Evolutionary conservation across 2,113 vertebrate species (phyloP).

Genomic region (Osmerus eperlanus): DNA sequence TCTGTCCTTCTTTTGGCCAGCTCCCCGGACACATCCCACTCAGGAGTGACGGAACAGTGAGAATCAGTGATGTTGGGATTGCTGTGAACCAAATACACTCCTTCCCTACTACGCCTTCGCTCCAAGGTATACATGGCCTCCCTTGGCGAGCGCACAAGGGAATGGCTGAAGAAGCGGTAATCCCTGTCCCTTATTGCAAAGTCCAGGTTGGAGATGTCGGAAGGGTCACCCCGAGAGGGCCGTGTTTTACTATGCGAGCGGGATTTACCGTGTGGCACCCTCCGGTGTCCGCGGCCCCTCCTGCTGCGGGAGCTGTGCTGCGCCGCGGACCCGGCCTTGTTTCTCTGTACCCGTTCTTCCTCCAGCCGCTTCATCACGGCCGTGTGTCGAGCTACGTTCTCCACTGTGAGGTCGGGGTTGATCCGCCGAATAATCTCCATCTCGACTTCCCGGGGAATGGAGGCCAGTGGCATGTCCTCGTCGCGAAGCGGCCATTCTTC

Average conservation of each 20-base stretch:
- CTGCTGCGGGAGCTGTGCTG: constrained; percentile 93
- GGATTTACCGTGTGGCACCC: constrained; percentile 89
- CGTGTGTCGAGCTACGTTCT: constrained; percentile 96
- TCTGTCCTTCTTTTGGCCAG: constrained; percentile 95
- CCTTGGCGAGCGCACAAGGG: constrained; percentile 84
- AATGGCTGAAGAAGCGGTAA: constrained; percentile 90
- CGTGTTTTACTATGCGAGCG: constrained; percentile 96
- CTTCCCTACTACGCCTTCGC: constrained; percentile 84
- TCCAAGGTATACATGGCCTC: constrained; percentile 95
- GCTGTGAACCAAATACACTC: constrained; percentile 91
- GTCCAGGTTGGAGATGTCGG: constrained; percentile 93
- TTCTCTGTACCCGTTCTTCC: constrained; percentile 93
- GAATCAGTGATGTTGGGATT: constrained; percentile 91
- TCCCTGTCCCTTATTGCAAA: constrained; percentile 86
- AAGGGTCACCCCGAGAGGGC: constrained; percentile 90
- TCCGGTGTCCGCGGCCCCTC: constrained; percentile 88
- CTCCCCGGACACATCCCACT: constrained; percentile 98
- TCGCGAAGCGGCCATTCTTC: constrained; percentile 97
- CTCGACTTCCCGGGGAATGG: constrained; percentile 93
- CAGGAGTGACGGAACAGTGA: constrained; percentile 93
- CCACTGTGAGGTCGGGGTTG: constrained; percentile 96
- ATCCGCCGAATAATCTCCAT: constrained; percentile 98
- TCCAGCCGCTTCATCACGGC: constrained; percentile 98
- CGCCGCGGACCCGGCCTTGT: constrained; percentile 87
- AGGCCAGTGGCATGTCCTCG: constrained; percentile 88